phyloP scores from a whole-genome alignment of 2,113 vertebrate genomes.

The Pelvicachromis taeniatus region DNA sequence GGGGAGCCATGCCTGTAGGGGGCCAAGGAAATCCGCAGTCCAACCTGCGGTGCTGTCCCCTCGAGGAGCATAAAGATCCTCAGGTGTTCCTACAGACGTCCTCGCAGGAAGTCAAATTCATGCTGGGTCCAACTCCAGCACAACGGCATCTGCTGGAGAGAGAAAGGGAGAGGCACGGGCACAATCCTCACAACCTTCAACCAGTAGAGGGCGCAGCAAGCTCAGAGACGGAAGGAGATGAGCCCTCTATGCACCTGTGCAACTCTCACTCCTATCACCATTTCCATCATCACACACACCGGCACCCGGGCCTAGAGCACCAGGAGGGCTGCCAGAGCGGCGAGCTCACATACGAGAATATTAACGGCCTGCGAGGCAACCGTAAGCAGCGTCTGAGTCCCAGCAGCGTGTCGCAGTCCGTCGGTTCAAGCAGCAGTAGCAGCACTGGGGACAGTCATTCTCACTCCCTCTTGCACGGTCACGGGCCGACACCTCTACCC shows the following conservation, averaged over 20 bases:
- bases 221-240: constrained; percentile 78
- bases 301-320: constrained; percentile 81
- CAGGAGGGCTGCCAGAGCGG: constrained; percentile 74
- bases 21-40: constrained; percentile 59
- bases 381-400: constrained; percentile 76
- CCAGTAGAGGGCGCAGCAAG: constrained; percentile 69
- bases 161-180: constrained; percentile 68
- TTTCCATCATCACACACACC: constrained; percentile 73
- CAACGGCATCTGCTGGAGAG: constrained; percentile 79
- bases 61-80: constrained; percentile 83
- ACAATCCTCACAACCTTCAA: constrained; percentile 64
- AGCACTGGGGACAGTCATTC: constrained; percentile 75
- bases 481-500: constrained; percentile 62
- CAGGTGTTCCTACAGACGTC: constrained; percentile 89
- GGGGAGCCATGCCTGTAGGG: constrained; percentile 59
- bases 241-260: constrained; percentile 71
- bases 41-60: constrained; percentile 77
- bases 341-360: constrained; percentile 88
- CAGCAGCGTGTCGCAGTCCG: constrained; percentile 76
- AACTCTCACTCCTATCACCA: constrained; percentile 76
- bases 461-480: constrained; percentile 65
- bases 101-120: constrained; percentile 89
- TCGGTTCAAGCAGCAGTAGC: constrained; percentile 80
- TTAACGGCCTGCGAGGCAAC: constrained; percentile 76
- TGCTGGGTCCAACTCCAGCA: constrained; percentile 84